Percentiles rank a stretch among this genome's conserved stretches.
Evolutionary conservation across 1,140 invertebrate species (phyloP).

Genomic region (Hestina assimilis): DNA sequence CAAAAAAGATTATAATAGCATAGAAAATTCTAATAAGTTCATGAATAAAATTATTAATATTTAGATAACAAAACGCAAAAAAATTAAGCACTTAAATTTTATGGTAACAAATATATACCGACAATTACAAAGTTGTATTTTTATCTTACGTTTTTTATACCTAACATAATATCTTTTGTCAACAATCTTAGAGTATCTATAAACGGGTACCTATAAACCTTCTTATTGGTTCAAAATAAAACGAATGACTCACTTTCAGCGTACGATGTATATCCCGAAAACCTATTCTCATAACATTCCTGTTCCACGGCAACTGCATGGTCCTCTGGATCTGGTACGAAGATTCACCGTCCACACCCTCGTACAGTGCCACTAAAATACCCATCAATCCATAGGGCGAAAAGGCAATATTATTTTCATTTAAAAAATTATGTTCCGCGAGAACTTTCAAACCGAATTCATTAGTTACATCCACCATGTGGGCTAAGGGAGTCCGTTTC

Average conservation of each 20-base stretch:
- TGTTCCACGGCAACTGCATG: slow-evolving; percentile 83
- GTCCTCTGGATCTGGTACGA: slow-evolving; percentile 83
- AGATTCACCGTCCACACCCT: slow-evolving; percentile 85
- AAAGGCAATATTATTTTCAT: slow-evolving; percentile 90
- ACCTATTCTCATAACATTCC: slow-evolving; percentile 84
- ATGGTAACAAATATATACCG: neutral
- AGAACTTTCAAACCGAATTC: slow-evolving; percentile 85
- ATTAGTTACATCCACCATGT: slow-evolving; percentile 89
- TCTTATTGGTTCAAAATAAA: no score
- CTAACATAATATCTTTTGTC: no score
- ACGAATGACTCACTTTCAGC: slow-evolving; percentile 81
- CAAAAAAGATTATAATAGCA: no score
- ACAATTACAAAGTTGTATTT: neutral
- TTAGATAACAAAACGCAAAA: no score
- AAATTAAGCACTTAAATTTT: neutral
- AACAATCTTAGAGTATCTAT: no score
- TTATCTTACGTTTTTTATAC: no score
- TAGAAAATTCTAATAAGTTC: no score
- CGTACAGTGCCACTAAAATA: slow-evolving; percentile 86
- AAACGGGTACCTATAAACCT: no score
- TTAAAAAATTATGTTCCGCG: slow-evolving; percentile 81
- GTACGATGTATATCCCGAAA: slow-evolving; percentile 88
- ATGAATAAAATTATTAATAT: no score
- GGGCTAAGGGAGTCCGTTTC: slow-evolving; percentile 80
- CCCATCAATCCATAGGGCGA: slow-evolving; percentile 89